A percentile compares a stretch with the other conserved stretches of the same genome.
Evolutionary conservation across 2,113 vertebrate genomes (phyloP).

Genomic region (Hippocampus guttulatus): DNA sequence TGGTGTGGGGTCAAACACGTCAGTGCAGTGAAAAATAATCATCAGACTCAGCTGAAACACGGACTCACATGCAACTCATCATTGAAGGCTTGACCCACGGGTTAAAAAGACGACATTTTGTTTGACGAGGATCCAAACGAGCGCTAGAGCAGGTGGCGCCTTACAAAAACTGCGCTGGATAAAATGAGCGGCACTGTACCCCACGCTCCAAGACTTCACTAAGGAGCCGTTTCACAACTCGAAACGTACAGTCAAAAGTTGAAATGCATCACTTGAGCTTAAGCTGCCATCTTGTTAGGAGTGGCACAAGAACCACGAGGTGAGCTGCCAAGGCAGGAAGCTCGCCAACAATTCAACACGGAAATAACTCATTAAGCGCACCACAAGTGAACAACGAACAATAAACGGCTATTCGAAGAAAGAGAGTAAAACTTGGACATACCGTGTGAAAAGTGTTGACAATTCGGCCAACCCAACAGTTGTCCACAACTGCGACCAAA

Average conservation of each 20-base stretch:
- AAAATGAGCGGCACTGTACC: not conserved
- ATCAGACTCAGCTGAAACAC: conserved; percentile 72
- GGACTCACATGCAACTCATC: conserved; percentile 75
- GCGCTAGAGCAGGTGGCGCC: not conserved
- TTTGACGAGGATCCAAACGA: not conserved
- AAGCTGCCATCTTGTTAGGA: not conserved
- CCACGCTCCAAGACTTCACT: not conserved
- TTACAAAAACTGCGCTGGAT: not conserved
- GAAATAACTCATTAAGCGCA: conserved; percentile 9
- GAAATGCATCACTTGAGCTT: not conserved
- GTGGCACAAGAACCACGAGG: conserved; percentile 28
- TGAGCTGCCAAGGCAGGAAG: conserved; percentile 11
- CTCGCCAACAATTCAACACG: not conserved
- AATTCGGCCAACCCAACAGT: rapidly evolving
- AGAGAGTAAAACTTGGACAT: rapidly evolving
- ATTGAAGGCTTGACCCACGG: conserved; percentile 51
- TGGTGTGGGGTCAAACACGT: conserved; percentile 41
- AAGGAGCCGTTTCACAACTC: not conserved
- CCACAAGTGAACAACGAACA: not conserved
- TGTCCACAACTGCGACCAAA: rapidly evolving
- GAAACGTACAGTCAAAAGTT: no score
- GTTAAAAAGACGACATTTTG: not conserved
- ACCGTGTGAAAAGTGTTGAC: not conserved
- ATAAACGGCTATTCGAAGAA: rapidly evolving
- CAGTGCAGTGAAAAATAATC: conserved; percentile 72